Evolutionary conservation across 2,888 invertebrate species (phyloP).

Genomic region (Drosophila birchii): DNA sequence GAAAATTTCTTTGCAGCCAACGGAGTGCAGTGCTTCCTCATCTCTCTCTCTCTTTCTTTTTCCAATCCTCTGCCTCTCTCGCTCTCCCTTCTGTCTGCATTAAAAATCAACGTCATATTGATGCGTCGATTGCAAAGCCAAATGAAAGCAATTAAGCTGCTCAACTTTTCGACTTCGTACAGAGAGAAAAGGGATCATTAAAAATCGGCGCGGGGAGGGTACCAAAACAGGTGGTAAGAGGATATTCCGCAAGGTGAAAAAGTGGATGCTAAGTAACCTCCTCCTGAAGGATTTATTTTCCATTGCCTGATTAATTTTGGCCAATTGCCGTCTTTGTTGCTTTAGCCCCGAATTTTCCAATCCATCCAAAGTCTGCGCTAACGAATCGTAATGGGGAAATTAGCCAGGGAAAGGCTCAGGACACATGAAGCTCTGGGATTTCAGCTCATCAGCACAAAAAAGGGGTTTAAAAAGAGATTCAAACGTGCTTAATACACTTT

Average conservation of each 20-base stretch:
- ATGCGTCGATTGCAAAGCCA: constrained; percentile 47
- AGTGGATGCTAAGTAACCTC: background rate
- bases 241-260: constrained; percentile 18
- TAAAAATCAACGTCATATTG: constrained; percentile 80
- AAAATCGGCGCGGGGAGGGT: background rate
- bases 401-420: constrained; percentile 32
- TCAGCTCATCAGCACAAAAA: background rate
- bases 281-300: constrained; percentile 58
- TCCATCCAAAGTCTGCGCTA: constrained; percentile 54
- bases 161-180: constrained; percentile 44
- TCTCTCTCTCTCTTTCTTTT: background rate
- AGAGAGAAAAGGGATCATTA: background rate
- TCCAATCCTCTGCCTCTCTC: background rate
- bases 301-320: constrained; percentile 55
- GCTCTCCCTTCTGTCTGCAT: constrained; percentile 35
- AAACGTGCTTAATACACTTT: background rate
- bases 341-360: constrained; percentile 47
- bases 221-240: background rate
- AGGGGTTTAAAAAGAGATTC: no score
- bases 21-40: constrained; percentile 43
- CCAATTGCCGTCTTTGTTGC: constrained; percentile 42
- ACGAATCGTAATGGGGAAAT: constrained; percentile 75
- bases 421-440: constrained; percentile 8
- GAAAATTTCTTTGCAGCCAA: constrained; percentile 77
- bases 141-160: constrained; percentile 78